These are phyloP conservation scores for Thera britannica DNA, from an alignment of 2,888 invertebrate species.

Conservation along the genomic window DNA sequence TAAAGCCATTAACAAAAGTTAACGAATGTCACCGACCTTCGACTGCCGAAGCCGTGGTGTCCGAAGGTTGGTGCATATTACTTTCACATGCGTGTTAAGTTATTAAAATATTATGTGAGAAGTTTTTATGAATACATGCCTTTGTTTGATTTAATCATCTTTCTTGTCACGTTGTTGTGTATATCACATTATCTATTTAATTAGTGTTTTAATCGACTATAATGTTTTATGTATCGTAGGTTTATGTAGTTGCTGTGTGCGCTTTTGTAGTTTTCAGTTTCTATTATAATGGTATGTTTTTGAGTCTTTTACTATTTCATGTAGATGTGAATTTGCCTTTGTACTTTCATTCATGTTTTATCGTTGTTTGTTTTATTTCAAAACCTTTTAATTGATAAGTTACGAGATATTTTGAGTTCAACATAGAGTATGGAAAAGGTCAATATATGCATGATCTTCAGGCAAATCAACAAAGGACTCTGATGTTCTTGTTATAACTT, in stretches of 20 bases:
- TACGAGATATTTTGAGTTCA: not conserved
- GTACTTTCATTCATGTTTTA: not conserved
- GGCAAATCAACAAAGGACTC: not conserved
- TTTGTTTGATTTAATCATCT: conserved; percentile 17
- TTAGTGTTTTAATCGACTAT: not conserved
- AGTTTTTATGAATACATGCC: conserved; percentile 17
- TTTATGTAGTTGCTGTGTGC: conserved; percentile 2
- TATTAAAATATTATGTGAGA: conserved; percentile 18
- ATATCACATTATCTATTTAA: conserved; percentile 6
- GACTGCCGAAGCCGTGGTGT: conserved; percentile 2
- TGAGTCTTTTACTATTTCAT: not conserved
- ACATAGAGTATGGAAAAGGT: not conserved
- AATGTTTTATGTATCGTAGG: conserved; percentile 1
- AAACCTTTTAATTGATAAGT: not conserved
- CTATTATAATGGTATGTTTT: not conserved
- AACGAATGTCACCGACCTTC: conserved; percentile 13
- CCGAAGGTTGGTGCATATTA: conserved; percentile 22
- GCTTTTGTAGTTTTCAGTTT: conserved; percentile 7
- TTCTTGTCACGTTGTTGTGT: conserved; percentile 11
- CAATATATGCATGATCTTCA: not conserved
- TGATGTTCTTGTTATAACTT: not conserved
- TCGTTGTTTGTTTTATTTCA: not conserved
- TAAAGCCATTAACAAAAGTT: conserved; percentile 13
- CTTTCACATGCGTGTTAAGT: conserved; percentile 22
- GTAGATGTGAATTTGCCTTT: not conserved